These are phyloP conservation scores for Platycercus adscitus DNA, from an alignment of 2,113 vertebrate species.

Conservation along the genomic window DNA sequence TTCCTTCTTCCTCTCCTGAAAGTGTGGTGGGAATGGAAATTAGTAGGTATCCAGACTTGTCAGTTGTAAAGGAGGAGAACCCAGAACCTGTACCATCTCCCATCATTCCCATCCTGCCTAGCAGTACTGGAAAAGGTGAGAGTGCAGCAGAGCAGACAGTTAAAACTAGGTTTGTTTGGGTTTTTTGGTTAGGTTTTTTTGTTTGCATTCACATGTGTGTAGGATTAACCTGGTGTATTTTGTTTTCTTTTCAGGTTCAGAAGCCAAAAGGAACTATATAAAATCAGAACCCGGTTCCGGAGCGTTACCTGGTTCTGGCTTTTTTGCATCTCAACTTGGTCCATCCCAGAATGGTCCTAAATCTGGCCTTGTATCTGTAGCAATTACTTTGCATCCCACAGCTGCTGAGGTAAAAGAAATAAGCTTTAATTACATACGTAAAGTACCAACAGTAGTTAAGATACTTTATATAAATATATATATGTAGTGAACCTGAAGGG, in stretches of 20 bases:
- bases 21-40: constrained; percentile 89
- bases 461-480: neutral
- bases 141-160: neutral
- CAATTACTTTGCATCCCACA: constrained; percentile 90
- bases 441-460: neutral
- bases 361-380: constrained; percentile 91
- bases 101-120: constrained; percentile 89
- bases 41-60: constrained; percentile 91
- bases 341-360: constrained; percentile 84
- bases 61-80: constrained; percentile 89
- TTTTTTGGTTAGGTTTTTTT: neutral
- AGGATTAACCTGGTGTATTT: neutral
- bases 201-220: neutral
- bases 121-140: constrained; percentile 88
- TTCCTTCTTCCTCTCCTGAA: constrained; percentile 96
- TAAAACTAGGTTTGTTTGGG: neutral
- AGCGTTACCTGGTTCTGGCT: constrained; percentile 64
- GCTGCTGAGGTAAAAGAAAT: constrained; percentile 87
- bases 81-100: constrained; percentile 91
- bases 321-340: constrained; percentile 81
- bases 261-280: constrained; percentile 86
- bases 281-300: constrained; percentile 83
- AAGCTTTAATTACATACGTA: neutral
- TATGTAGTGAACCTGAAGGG: neutral
- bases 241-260: constrained; percentile 75